These are phyloP conservation scores for Coranthus polyacanthus DNA, from an alignment of 2,797 vertebrate genomes.

Conservation along the genomic window DNA sequence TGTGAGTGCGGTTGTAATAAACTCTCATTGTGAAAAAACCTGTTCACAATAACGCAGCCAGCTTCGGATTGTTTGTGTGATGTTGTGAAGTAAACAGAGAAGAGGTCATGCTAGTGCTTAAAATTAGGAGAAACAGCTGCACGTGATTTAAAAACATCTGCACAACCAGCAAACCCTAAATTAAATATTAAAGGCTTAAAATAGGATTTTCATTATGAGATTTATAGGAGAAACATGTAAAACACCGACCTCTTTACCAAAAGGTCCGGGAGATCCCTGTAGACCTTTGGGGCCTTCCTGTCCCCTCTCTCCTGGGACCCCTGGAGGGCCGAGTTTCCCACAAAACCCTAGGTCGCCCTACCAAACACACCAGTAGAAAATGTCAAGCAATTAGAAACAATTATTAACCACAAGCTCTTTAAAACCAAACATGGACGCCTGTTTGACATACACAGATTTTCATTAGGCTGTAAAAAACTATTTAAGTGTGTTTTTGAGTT, in stretches of 20 bases:
- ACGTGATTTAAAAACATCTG: no score
- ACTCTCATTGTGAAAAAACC: no score
- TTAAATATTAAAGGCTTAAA: no score
- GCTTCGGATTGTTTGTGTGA: no score
- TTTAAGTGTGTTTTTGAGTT: not conserved
- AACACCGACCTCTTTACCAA: slow-evolving; percentile 79
- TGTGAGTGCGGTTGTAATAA: no score
- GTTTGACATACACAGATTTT: not conserved
- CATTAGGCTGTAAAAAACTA: no score
- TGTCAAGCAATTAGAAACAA: slow-evolving; percentile 9
- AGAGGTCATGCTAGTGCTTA: no score
- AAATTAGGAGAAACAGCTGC: no score
- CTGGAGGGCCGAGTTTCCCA: slow-evolving; percentile 72
- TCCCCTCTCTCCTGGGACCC: slow-evolving; percentile 77
- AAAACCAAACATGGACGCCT: not conserved
- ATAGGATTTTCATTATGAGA: no score
- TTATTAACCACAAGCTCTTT: not conserved
- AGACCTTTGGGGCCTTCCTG: slow-evolving; percentile 79
- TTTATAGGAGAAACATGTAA: slow-evolving; percentile 1
- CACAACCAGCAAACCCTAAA: no score
- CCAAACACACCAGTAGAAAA: slow-evolving; percentile 6
- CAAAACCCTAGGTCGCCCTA: slow-evolving; percentile 82
- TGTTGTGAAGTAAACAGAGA: no score
- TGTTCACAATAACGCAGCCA: no score
- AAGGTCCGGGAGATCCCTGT: slow-evolving; percentile 78